Evolutionary conservation across 2,888 invertebrate genomes (phyloP).

Genomic region (Aleiodes testaceus): DNA sequence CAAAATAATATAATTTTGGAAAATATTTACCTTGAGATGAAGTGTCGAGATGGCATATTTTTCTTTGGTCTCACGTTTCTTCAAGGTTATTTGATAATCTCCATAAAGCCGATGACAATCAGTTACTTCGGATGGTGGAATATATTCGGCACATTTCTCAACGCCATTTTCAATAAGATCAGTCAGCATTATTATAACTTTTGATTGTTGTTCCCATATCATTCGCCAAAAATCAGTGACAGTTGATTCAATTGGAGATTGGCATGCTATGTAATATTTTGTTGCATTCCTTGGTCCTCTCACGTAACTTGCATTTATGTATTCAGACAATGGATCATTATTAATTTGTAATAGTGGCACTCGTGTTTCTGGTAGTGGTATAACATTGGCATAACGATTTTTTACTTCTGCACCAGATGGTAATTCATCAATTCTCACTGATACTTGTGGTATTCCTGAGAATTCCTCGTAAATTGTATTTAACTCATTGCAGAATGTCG

Average conservation of each 20-base stretch:
- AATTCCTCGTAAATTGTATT: constrained; percentile 88
- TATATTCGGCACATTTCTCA: constrained; percentile 92
- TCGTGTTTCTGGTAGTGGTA: constrained; percentile 92
- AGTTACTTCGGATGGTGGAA: constrained; percentile 92
- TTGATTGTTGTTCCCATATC: constrained; percentile 95
- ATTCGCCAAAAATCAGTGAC: constrained; percentile 95
- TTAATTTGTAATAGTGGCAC: constrained; percentile 84
- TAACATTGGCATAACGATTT: constrained; percentile 95
- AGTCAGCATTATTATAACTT: constrained; percentile 92
- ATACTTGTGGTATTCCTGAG: constrained; percentile 85
- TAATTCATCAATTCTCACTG: constrained; percentile 86
- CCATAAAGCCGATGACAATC: constrained; percentile 91
- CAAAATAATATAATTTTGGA: constrained; percentile 1
- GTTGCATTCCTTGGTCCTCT: constrained; percentile 89
- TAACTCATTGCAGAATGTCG: constrained; percentile 82
- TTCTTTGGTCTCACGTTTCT: constrained; percentile 91
- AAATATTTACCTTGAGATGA: constrained; percentile 80
- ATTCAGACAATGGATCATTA: constrained; percentile 86
- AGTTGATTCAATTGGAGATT: constrained; percentile 90
- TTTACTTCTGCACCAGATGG: constrained; percentile 91
- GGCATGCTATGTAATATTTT: constrained; percentile 92
- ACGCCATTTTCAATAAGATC: constrained; percentile 92
- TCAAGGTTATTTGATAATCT: constrained; percentile 89
- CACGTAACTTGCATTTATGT: constrained; percentile 95
- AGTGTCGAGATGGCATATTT: constrained; percentile 92